Percentiles rank a stretch among this genome's conserved stretches.
Evolutionary conservation across 2,113 vertebrate species (phyloP).

Genomic region (Phoenicopterus ruber): DNA sequence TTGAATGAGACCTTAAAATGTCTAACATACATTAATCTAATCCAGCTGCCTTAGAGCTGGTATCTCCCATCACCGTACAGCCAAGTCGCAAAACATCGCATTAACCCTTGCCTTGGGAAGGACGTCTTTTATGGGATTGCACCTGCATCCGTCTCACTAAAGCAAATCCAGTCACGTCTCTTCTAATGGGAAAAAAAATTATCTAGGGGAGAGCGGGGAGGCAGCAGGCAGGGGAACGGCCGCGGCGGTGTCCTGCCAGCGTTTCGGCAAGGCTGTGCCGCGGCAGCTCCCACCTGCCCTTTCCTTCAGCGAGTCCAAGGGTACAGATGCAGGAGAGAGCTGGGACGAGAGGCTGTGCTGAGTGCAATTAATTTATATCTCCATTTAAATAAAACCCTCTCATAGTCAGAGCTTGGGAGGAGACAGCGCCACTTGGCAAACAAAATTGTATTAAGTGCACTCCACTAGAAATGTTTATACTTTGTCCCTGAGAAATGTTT

Average conservation of each 20-base stretch:
- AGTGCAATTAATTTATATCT: conserved; percentile 59
- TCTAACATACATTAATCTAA: not conserved
- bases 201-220: not conserved
- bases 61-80: not conserved
- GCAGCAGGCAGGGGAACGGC: not conserved
- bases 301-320: not conserved
- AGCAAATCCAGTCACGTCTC: not conserved
- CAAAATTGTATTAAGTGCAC: conserved; percentile 62
- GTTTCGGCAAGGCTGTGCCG: not conserved
- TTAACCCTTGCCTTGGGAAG: not conserved
- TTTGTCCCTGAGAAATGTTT: conserved; percentile 63
- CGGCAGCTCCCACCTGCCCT: not conserved
- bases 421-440: conserved; percentile 49
- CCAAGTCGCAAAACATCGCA: not conserved
- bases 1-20: conserved; percentile 24
- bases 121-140: not conserved
- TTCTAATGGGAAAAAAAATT: not conserved
- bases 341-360: conserved; percentile 21
- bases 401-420: conserved; percentile 2
- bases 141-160: not conserved
- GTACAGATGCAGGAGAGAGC: not conserved
- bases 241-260: not conserved
- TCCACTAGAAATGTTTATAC: conserved; percentile 66
- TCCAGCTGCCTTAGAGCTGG: not conserved
- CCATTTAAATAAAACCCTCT: conserved; percentile 58